Percentiles rank a stretch among this genome's conserved stretches.
Evolutionary conservation across 2,888 invertebrate species (phyloP).

Genomic region (Tachina lurida): DNA sequence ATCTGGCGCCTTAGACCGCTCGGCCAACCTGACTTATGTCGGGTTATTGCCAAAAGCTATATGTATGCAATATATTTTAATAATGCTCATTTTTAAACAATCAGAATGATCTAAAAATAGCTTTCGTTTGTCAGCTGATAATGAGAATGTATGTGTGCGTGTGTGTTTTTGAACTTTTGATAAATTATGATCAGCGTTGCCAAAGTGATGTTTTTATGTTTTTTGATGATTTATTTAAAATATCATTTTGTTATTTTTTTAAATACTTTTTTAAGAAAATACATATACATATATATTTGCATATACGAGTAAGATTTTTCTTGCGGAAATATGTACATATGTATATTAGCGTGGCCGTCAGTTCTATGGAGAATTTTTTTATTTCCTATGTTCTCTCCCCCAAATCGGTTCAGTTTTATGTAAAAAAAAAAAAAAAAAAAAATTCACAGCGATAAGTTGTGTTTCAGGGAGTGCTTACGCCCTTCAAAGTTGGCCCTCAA

Average conservation of each 20-base stretch:
- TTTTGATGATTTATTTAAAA: not conserved
- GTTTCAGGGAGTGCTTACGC: too few species aligned
- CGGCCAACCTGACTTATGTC: constrained; percentile 85
- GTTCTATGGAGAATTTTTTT: too few species aligned
- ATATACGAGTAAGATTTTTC: too few species aligned
- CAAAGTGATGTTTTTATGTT: not conserved
- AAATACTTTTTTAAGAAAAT: too few species aligned
- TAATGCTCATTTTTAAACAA: not conserved
- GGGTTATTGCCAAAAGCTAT: not conserved
- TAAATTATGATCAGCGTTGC: not conserved
- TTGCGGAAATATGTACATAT: too few species aligned
- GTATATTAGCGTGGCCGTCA: too few species aligned
- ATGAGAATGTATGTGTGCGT: not conserved
- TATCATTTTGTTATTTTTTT: not conserved
- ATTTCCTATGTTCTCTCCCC: too few species aligned
- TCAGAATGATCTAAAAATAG: constrained; percentile 46
- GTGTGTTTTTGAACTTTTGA: constrained; percentile 2
- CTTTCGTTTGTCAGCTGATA: not conserved
- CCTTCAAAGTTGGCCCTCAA: too few species aligned
- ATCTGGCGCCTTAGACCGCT: constrained; percentile 91
- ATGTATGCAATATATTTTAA: not conserved
- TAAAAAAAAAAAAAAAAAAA: too few species aligned
- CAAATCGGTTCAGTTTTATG: too few species aligned
- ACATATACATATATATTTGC: too few species aligned
- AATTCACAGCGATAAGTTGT: too few species aligned